Evolutionary conservation across 2,888 invertebrate species (phyloP), one percentile per base, ranked within the genome.

Genomic region (Trissoscelio sp.): DNA sequence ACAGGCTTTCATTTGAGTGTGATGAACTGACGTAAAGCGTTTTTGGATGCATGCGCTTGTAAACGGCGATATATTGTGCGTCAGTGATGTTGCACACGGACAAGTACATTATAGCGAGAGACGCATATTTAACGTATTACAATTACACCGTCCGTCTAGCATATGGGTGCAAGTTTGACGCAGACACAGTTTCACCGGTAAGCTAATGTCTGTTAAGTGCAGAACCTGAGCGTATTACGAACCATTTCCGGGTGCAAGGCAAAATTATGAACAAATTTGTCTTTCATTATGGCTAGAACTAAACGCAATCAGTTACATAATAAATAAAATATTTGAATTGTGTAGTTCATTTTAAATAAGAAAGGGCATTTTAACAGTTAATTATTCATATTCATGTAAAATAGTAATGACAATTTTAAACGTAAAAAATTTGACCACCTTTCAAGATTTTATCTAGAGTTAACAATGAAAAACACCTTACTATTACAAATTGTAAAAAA

Each of bases 71-170:
- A 66, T 39, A 66, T 39, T 51, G 66, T 22, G 66, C 51, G 53
- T 66, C 53, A 66, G 66, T 18, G 66, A 39, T 53, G 39, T 16
- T 66, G 24, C 51, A 39, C 53, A 39, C 12, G 66, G 53, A 53
- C 53, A 58, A 46, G 46, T 58, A 48, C 48, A 70, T 58, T 70
- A 58, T 48, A 58, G 70, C 58, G 58, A 70, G 70, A 58, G 46
- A 70, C 58, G 46, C 57, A 58, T 58, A 70, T 58, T 70, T 58
- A 58, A 70, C 70, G 58, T 70, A 58, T 58, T 70, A 46, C 57
- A 44, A 70, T 70, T 70, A 70, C 48, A 70, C n/a, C 34, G 60
- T 72, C 51, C 72, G 60, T 51, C 51, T 55, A 39, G 37, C 57
- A 42, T 48, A 70, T 42, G 44, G 70, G 58, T 22, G 24, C 58